phyloP scores from a whole-genome alignment of 2,797 vertebrate species.

The Anableps anableps region DNA sequence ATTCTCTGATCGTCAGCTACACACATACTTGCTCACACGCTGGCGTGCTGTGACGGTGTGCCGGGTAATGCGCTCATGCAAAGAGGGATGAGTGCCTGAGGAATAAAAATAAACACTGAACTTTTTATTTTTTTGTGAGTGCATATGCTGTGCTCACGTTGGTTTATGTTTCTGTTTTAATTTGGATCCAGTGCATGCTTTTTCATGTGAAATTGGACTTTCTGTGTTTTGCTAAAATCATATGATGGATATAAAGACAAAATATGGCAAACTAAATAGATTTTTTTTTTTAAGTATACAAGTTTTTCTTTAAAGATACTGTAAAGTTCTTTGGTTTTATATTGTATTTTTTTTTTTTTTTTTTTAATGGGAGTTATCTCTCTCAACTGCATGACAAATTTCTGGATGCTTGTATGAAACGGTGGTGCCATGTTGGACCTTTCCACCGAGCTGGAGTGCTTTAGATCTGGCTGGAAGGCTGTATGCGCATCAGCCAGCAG shows the following conservation, averaged over 20 bases:
- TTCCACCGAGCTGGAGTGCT: constrained; percentile 45
- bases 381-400: constrained; percentile 34
- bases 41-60: constrained; percentile 57
- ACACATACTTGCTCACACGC: constrained; percentile 54
- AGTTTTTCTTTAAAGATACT: not conserved
- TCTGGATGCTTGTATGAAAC: constrained; percentile 17
- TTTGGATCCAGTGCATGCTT: constrained; percentile 19
- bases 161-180: constrained; percentile 31
- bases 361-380: constrained; percentile 21
- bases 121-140: constrained; percentile 48
- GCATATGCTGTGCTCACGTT: constrained; percentile 28
- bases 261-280: not conserved
- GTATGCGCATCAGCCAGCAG: constrained; percentile 45
- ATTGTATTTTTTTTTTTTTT: constrained; percentile 19
- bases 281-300: not conserved
- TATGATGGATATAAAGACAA: not conserved
- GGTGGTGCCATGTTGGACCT: constrained; percentile 48
- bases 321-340: not conserved
- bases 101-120: constrained; percentile 69
- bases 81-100: constrained; percentile 67
- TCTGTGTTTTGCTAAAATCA: not conserved
- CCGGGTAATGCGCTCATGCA: constrained; percentile 72
- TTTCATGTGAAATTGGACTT: not conserved
- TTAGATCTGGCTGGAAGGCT: constrained; percentile 59
- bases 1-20: constrained; percentile 72